Percentiles rank a stretch among this genome's conserved stretches.
Conservation (phyloP, 53 echinoderm and acorn worm genomes). For the Antedon mediterranea region DNA sequence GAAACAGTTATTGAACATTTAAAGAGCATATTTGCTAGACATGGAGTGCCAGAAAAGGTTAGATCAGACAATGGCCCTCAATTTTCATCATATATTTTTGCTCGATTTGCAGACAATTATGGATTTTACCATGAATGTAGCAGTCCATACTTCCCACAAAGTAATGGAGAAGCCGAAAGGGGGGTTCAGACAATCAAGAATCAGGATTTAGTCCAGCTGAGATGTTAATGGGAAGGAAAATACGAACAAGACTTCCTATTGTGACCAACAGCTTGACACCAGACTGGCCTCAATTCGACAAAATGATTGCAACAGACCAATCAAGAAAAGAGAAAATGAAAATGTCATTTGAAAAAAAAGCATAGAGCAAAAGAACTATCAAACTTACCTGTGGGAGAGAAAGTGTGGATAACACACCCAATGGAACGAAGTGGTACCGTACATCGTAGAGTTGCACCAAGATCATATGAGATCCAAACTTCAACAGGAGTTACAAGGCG, state of each 20-base stretch:
- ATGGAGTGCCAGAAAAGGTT: background rate
- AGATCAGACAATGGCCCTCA: background rate
- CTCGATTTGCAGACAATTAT: background rate
- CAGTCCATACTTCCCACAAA: background rate
- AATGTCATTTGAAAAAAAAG: constrained; percentile 4
- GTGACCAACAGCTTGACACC: background rate
- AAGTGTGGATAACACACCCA: background rate
- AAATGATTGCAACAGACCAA: background rate
- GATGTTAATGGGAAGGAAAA: constrained; percentile 15
- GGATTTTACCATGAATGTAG: background rate
- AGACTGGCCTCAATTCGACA: background rate
- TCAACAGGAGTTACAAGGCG: background rate
- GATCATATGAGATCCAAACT: background rate
- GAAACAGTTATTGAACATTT: background rate
- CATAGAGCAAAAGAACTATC: constrained; percentile 23
- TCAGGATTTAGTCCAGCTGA: constrained; percentile 12
- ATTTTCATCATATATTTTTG: background rate
- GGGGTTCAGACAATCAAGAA: background rate
- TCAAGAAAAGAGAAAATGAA: constrained; percentile 1
- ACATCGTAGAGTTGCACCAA: background rate
- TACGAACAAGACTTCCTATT: constrained; percentile 13
- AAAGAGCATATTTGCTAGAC: background rate
- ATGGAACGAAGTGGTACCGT: background rate
- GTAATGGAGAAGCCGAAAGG: background rate
- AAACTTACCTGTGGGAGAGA: background rate